These are phyloP conservation scores for Chrysocyon brachyurus DNA, from an alignment of 2,797 vertebrate genomes.

Conservation along the genomic window DNA sequence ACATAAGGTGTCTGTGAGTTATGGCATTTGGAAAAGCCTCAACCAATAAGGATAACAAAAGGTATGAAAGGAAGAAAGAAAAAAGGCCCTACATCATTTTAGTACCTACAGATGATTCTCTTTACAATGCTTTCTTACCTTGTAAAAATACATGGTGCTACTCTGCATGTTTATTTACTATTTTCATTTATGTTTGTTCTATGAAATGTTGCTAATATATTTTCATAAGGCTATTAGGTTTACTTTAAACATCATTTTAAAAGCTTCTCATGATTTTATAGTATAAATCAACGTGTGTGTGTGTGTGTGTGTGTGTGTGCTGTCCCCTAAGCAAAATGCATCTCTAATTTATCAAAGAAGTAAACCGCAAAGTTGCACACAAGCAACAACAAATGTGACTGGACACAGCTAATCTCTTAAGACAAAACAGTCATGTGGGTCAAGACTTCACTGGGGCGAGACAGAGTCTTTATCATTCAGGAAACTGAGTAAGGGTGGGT, in stretches of 20 bases:
- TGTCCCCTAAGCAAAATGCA: neutral
- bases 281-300: neutral
- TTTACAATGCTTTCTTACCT: neutral
- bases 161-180: neutral
- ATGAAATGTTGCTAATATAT: neutral
- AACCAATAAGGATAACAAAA: conserved; percentile 12
- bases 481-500: neutral
- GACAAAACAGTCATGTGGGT: neutral
- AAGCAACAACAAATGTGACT: neutral
- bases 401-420: neutral
- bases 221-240: neutral
- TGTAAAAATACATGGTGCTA: neutral
- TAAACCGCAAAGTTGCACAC: neutral
- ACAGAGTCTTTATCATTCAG: neutral
- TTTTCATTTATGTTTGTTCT: neutral
- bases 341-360: neutral
- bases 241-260: conserved; percentile 5
- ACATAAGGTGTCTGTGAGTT: neutral
- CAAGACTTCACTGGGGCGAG: neutral
- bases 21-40: neutral
- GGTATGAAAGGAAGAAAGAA: neutral
- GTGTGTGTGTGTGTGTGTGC: neutral
- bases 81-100: neutral
- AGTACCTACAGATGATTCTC: neutral
- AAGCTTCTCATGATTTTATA: conserved; percentile 31